These are phyloP conservation scores for Tylochromis polylepis DNA, from an alignment of 2,113 vertebrate species.

Conservation along the genomic window DNA sequence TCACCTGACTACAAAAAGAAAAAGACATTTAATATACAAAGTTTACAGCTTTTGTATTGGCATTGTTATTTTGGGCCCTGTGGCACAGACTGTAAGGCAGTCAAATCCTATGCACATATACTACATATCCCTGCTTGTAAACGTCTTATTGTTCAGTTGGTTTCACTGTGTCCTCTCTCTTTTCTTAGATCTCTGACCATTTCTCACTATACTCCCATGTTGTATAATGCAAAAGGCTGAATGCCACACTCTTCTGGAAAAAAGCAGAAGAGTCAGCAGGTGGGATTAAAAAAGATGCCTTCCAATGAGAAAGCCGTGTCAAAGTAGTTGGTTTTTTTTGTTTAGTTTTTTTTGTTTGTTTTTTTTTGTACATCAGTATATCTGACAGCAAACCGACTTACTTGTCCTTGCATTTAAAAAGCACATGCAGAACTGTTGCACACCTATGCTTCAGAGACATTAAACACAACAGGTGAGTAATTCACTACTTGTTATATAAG, in stretches of 20 bases:
- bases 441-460: constrained; percentile 52
- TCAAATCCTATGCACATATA: constrained; percentile 61
- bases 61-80: constrained; percentile 53
- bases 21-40: constrained; percentile 59
- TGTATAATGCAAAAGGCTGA: constrained; percentile 53
- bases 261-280: constrained; percentile 39
- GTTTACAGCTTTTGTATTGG: constrained; percentile 55
- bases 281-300: constrained; percentile 17
- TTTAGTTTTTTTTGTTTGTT: not conserved
- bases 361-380: constrained; percentile 39
- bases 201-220: constrained; percentile 1
- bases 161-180: not conserved
- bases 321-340: not conserved
- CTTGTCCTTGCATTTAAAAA: constrained; percentile 46
- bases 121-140: constrained; percentile 50
- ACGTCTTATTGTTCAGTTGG: constrained; percentile 23
- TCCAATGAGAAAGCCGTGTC: constrained; percentile 30
- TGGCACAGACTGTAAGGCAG: constrained; percentile 65
- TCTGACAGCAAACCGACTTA: constrained; percentile 18
- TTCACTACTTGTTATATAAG: constrained; percentile 35
- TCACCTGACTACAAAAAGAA: constrained; percentile 70
- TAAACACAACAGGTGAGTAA: constrained; percentile 48
- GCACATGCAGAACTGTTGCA: constrained; percentile 63
- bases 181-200: not conserved
- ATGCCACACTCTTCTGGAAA: constrained; percentile 40